Base-by-base conservation (phyloP, 2,888 invertebrate species). In the Cynaeus angustus region DNA sequence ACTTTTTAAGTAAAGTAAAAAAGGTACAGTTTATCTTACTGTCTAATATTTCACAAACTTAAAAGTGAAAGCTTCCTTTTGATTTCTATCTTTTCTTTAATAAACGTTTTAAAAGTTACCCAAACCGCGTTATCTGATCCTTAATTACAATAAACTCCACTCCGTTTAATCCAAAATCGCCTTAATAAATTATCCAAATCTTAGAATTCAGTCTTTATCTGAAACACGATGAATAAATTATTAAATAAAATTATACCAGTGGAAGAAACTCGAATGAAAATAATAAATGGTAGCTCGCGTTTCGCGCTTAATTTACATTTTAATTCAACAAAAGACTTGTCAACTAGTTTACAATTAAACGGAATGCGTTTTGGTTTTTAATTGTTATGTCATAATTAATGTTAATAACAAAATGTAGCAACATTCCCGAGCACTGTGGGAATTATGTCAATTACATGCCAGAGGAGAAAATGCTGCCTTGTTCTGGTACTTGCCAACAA, bases 361-460 rank as follows among this genome's bases (percentile, higher is more conserved):
- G 28, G 33, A 45, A 10, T 26, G 58, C 26, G 45, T 61, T 37
- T 45, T 48, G 13, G 30, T 33, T 14, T 37, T 64, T 64, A 64
- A 64, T 64, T 61, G 37, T 61, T 61, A 48, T 61, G 61, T 61
- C 61, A 61, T 61, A 61, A 61, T 61, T 61, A 61, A 38, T 55
- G 64, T 43, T 59, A 46, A 50, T 48, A 16, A 26, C 37, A 33
- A 48, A 45, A 16, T 48, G 61, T 55, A 55, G 55, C 55, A 65
- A 53, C 55, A 26, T 46, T 30, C 45, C 61, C 12, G 43, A 14
- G 26, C 43, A n/a, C n/a, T 55, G 64, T 65, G 65, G 30, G 65
- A 65, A 65, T 45, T 65, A 52, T 64, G 64, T 64, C 64, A 64
- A 52, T 64, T 64, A 52, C 37, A 41, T 64, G 52, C 64, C 52